phyloP scores from a whole-genome alignment of 2,113 vertebrate species.

The western clawed frog (Xenopus tropicalis) region UCB_Xtro_10.0 CM004448.2:58001001-58001500 shows the following conservation, averaged over 20 bases:
- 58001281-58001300: too few species aligned
- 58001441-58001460: too few species aligned
- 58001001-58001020: conserved; percentile 40
- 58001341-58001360: too few species aligned
- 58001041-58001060: conserved; percentile 43
- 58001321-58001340: too few species aligned
- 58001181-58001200: conserved; percentile 20
- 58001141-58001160: conserved; percentile 37
- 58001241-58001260: conserved; percentile 15
- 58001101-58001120: conserved; percentile 40
- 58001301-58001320: too few species aligned
- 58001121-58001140: conserved; percentile 41
- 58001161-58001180: conserved; percentile 28
- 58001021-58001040: conserved; percentile 42
- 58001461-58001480: too few species aligned
- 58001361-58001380: too few species aligned
- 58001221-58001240: conserved; percentile 18
- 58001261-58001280: too few species aligned
- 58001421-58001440: too few species aligned
- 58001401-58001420: too few species aligned
- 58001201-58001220: conserved; percentile 8
- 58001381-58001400: too few species aligned
- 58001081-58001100: conserved; percentile 40
- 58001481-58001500: too few species aligned
- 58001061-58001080: conserved; percentile 33